A percentile compares a stretch with the other conserved stretches of the same genome.
phyloP scores from a whole-genome alignment of 1,140 invertebrate genomes.

The Contarinia nasturtii region DNA sequence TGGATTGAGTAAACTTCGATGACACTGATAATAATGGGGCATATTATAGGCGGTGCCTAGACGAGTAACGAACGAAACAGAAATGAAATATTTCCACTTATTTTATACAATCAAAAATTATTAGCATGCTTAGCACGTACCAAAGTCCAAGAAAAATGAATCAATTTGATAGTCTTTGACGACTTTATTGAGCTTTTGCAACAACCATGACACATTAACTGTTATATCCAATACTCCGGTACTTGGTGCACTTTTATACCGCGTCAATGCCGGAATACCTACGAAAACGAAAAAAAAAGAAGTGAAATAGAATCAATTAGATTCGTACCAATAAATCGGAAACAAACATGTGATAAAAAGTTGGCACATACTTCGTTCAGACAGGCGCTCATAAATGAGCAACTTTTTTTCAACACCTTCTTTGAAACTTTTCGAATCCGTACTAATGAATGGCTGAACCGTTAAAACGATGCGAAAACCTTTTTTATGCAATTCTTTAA shows the following conservation, averaged over 20 bases:
- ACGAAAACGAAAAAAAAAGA: no score
- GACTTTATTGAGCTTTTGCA: slow-evolving; percentile 48
- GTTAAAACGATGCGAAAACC: slow-evolving; percentile 71
- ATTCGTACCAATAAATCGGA: no score
- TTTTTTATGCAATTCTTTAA: slow-evolving; percentile 59
- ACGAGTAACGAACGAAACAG: no score
- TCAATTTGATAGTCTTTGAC: slow-evolving; percentile 60
- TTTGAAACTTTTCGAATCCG: slow-evolving; percentile 60
- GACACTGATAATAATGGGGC: slow-evolving; percentile 65
- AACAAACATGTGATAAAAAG: no score
- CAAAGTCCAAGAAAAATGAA: slow-evolving; percentile 78
- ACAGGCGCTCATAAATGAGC: slow-evolving; percentile 48
- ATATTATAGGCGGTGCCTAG: slow-evolving; percentile 53
- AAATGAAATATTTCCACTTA: no score
- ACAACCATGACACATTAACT: slow-evolving; percentile 58
- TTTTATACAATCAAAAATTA: no score
- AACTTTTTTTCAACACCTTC: slow-evolving; percentile 50
- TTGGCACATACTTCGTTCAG: slow-evolving; percentile 30
- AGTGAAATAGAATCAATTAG: no score
- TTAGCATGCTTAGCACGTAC: slow-evolving; percentile 15
- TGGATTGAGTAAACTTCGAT: slow-evolving; percentile 49
- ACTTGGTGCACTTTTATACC: slow-evolving; percentile 55
- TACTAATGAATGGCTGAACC: slow-evolving; percentile 71
- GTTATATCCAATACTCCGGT: slow-evolving; percentile 70
- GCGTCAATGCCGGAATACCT: slow-evolving; percentile 47